A percentile compares a stretch with the other conserved stretches of the same genome.
These are phyloP conservation scores for Ctenosaura bakeri DNA, from an alignment of 2,797 vertebrate species.

Conservation along the genomic window DNA sequence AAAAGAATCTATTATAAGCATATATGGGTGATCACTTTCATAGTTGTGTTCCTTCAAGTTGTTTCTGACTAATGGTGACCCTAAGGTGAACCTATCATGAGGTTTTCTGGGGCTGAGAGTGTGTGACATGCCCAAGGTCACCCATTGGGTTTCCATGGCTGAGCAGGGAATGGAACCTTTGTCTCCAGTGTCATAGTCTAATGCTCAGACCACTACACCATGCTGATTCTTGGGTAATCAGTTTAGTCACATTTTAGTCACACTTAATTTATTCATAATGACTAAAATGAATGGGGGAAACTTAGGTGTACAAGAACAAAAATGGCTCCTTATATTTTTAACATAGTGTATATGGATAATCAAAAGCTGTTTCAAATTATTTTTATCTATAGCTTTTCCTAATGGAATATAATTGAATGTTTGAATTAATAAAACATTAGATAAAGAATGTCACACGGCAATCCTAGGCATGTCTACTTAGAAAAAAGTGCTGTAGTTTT, in stretches of 20 bases:
- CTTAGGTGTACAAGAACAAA: background rate
- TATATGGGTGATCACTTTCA: background rate
- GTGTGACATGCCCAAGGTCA: no score
- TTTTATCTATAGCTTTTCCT: background rate
- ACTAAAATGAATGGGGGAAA: background rate
- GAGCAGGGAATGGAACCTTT: no score
- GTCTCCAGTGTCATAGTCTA: no score
- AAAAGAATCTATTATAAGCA: background rate
- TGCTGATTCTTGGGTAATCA: no score
- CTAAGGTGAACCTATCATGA: no score
- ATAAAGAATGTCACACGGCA: background rate
- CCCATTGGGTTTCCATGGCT: no score
- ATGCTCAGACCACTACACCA: no score
- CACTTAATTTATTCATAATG: background rate
- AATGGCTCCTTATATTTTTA: background rate
- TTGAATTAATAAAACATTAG: background rate
- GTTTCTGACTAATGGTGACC: no score
- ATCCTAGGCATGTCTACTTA: background rate
- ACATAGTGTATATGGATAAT: background rate
- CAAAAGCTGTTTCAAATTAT: slow-evolving; percentile 10
- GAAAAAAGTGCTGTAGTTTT: background rate
- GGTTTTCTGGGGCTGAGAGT: no score
- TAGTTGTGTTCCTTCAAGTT: no score
- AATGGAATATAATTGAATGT: background rate
- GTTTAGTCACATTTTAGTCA: background rate